A percentile compares a stretch with the other conserved stretches of the same genome.
Evolutionary conservation across 2,888 invertebrate species (phyloP).

Genomic region (Andrena dorsata): DNA sequence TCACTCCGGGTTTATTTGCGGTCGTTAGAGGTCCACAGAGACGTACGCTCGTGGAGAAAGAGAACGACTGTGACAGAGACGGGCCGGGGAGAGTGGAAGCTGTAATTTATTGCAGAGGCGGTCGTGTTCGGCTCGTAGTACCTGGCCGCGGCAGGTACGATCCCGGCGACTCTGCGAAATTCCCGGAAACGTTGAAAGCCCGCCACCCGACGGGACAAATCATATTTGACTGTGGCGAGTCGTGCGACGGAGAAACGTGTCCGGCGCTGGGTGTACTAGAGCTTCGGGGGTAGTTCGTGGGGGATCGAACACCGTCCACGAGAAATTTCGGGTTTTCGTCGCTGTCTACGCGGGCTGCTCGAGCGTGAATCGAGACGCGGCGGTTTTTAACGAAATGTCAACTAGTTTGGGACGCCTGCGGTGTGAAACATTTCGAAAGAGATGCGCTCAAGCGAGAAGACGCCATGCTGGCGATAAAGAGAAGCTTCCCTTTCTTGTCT

Average conservation of each 20-base stretch:
- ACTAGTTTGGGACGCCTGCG: not conserved
- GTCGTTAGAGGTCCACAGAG: constrained; percentile 65
- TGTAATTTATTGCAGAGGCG: constrained; percentile 56
- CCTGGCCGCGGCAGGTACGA: constrained; percentile 40
- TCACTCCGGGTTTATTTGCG: constrained; percentile 79
- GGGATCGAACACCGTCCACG: constrained; percentile 3
- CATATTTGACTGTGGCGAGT: constrained; percentile 24
- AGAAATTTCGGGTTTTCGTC: constrained; percentile 29
- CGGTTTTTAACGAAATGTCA: constrained; percentile 1
- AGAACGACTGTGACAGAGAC: not conserved
- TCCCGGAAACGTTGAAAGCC: constrained; percentile 13
- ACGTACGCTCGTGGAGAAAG: constrained; percentile 35
- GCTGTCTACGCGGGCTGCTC: not conserved
- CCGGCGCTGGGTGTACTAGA: not conserved
- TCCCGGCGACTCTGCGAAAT: constrained; percentile 7
- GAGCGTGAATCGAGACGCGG: not conserved
- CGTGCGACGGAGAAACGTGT: constrained; percentile 1
- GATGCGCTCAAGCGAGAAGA: too few relatives aligned
- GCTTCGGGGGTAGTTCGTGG: not conserved
- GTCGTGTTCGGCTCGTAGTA: constrained; percentile 32
- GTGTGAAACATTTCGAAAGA: not conserved
- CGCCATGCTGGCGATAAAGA: too few relatives aligned
- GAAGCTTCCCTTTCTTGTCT: too few relatives aligned
- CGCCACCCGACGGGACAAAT: constrained; percentile 16
- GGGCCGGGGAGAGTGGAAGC: constrained; percentile 35